phyloP scores from a whole-genome alignment of 2,113 vertebrate genomes.

The Bubalus kerabau region DNA sequence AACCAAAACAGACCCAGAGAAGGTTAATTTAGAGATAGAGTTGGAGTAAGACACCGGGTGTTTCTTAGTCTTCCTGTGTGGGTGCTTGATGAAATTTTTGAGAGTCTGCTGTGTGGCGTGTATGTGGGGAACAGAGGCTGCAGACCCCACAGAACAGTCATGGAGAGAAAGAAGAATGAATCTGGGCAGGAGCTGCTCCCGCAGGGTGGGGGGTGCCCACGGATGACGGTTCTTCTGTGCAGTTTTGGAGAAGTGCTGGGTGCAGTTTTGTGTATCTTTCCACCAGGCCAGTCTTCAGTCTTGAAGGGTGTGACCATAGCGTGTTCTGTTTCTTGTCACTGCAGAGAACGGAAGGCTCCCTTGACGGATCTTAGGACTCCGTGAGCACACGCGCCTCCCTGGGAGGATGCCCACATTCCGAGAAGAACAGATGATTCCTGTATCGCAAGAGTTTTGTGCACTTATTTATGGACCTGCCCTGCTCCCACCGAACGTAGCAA shows the following conservation, averaged over 20 bases:
- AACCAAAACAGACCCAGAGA: background rate
- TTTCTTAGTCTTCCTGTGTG: background rate
- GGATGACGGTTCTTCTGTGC: rapidly evolving
- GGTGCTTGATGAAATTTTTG: background rate
- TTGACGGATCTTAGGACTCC: slow-evolving; percentile 76
- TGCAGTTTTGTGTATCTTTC: background rate
- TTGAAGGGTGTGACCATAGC: background rate
- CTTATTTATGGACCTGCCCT: slow-evolving; percentile 69
- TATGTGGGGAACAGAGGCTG: too few relatives aligned
- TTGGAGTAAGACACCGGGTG: background rate
- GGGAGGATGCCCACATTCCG: slow-evolving; percentile 50
- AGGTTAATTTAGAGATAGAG: background rate
- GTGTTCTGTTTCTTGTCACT: slow-evolving; percentile 39
- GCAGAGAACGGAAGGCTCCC: slow-evolving; percentile 79
- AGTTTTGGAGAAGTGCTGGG: background rate
- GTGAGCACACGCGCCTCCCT: background rate
- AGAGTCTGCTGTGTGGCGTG: rapidly evolving
- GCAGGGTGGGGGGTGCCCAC: background rate
- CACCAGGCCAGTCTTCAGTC: background rate
- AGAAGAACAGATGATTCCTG: slow-evolving; percentile 67
- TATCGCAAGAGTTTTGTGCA: slow-evolving; percentile 69
- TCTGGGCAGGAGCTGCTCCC: background rate
- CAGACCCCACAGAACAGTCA: background rate
- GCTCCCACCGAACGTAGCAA: slow-evolving; percentile 58
- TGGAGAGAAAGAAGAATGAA: background rate